Evolutionary conservation across 2,888 invertebrate species (phyloP), one percentile per base, ranked within the genome.

Genomic region (Lacanobia wlatinum): DNA sequence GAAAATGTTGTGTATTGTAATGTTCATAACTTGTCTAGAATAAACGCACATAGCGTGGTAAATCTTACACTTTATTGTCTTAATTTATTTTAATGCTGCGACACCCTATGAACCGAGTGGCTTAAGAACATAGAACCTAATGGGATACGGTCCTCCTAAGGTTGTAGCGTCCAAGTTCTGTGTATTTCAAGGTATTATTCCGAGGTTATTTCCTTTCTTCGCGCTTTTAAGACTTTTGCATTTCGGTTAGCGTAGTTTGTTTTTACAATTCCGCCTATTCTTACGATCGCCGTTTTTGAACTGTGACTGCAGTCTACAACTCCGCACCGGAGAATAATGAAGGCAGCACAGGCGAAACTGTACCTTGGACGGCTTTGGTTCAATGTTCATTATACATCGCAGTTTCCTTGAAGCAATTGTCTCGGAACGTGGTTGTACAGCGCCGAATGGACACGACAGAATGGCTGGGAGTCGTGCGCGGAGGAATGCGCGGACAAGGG

Each of bases 391-490:
- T 66, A 70, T 80, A 55, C 46, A 70, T 69, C 76, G 78, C 60
- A 69, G 70, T 43, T 70, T 73, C 46, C 9, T 21, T 9, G 64
- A 71, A 71, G 78, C 80, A 80, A 84, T 81, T 86, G 85, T 85
- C 80, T 78, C 61, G 74, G 70, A 76, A 75, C 76, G 78, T 82
- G 78, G 76, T 76, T 78, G 77, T 87, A 76, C 67, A 78, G 75
- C 60, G 67, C 67, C 77, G 68, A 84, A 86, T 84, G 87, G 80
- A 87, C 88, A 83, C 82, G 85, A 84, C 82, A 82, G 82, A 76
- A 80, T 74, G 77, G 79, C 71, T 70, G 70, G 77, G 79, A 85
- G 80, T 89, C 88, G 88, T 88, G 87, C 80, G 81, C 82, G 64
- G 75, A 63, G 84, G 87, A 87, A 88, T 88, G 84, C 67, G 73